These are phyloP conservation scores for Trinorchestia longiramus DNA, from an alignment of 1,140 invertebrate genomes.

Conservation along the genomic window DNA sequence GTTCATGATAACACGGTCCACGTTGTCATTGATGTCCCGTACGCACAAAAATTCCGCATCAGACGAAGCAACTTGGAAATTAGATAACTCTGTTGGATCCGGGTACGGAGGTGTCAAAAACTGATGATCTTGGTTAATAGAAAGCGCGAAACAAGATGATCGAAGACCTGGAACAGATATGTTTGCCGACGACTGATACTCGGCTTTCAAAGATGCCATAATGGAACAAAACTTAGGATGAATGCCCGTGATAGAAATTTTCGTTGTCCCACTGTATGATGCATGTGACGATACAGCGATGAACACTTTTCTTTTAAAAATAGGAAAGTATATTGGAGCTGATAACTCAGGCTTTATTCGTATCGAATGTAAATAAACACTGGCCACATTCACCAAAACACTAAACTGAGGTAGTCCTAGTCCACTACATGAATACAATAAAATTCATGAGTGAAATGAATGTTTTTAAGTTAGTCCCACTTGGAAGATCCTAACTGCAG, in stretches of 20 bases:
- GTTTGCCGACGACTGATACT: background rate
- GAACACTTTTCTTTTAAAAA: background rate
- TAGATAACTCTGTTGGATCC: background rate
- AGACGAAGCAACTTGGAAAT: background rate
- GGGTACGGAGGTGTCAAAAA: background rate
- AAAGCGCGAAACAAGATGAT: background rate
- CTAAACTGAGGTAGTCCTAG: background rate
- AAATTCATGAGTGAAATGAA: background rate
- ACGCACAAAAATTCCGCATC: background rate
- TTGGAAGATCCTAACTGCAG: background rate
- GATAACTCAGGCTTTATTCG: background rate
- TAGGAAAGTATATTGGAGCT: background rate
- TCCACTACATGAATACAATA: background rate
- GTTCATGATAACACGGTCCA: background rate
- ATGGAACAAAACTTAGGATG: background rate
- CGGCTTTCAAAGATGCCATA: conserved; percentile 19
- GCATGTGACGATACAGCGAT: background rate
- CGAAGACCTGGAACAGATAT: background rate
- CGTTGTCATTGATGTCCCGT: background rate
- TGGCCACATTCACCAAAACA: background rate
- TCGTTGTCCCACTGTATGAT: background rate
- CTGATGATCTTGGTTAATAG: background rate
- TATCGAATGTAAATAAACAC: background rate
- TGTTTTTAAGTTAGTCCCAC: background rate
- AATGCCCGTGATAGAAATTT: background rate